Conservation (phyloP, 2,888 invertebrate genomes). For the Papilio gigon region DNA sequence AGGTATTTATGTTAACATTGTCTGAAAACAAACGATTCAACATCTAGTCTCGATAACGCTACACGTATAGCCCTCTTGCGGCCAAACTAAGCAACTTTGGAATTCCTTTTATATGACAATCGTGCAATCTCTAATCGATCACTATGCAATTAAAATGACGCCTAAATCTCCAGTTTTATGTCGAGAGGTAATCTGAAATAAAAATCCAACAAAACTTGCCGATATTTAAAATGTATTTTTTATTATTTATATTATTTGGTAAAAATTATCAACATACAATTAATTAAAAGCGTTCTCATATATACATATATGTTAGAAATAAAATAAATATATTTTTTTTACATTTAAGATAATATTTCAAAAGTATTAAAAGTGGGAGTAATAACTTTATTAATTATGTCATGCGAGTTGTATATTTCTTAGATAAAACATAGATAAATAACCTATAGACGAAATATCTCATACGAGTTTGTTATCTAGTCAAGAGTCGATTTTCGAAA, state of each 20-base stretch:
- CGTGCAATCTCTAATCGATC: too few species aligned
- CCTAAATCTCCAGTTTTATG: background rate
- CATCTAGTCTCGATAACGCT: background rate
- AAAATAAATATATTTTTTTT: background rate
- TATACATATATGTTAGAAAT: constrained; percentile 5
- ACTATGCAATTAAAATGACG: too few species aligned
- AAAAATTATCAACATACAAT: constrained; percentile 42
- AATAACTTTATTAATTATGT: background rate
- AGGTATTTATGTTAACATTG: background rate
- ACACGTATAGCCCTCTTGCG: background rate
- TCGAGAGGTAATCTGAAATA: background rate
- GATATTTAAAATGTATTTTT: background rate
- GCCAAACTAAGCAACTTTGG: background rate
- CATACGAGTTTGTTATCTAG: too few species aligned
- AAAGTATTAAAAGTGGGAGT: background rate
- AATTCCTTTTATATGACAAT: too few species aligned
- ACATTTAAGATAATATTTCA: background rate
- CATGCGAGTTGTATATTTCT: background rate
- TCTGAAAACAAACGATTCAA: background rate
- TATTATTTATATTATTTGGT: constrained; percentile 6
- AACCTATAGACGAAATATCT: too few species aligned
- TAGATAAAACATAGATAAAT: background rate
- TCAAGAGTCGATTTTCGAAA: too few species aligned
- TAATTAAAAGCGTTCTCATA: constrained; percentile 31
- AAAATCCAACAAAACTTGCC: background rate